A percentile compares a stretch with the other conserved stretches of the same genome.
These are phyloP conservation scores for Drosophila mettleri DNA, from an alignment of 2,888 invertebrate genomes.

Conservation along the genomic window DNA sequence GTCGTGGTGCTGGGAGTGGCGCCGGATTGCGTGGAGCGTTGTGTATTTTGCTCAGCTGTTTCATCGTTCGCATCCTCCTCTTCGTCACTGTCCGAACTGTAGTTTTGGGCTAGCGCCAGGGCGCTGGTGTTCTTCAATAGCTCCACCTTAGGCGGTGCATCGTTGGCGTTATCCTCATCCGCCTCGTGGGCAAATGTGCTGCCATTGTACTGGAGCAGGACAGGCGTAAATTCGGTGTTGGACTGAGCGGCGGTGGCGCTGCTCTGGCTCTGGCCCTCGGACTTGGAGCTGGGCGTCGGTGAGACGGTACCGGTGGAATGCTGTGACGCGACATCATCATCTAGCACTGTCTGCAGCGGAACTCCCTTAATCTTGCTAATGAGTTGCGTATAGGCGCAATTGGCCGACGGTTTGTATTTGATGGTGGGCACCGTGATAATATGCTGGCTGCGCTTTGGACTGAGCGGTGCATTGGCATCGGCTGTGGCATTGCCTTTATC, in stretches of 20 bases:
- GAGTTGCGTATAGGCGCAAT: constrained; percentile 94
- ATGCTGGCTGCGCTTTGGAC: constrained; percentile 52
- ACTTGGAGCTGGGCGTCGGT: constrained; percentile 61
- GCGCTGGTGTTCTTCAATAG: constrained; percentile 83
- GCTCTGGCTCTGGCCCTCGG: constrained; percentile 57
- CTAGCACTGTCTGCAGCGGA: constrained; percentile 81
- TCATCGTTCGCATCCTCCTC: constrained; percentile 81
- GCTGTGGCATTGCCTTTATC: constrained; percentile 25
- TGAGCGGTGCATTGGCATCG: constrained; percentile 42
- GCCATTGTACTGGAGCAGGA: constrained; percentile 82
- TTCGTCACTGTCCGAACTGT: constrained; percentile 85
- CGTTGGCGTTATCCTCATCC: constrained; percentile 56
- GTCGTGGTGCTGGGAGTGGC: neutral
- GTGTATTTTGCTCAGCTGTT: constrained; percentile 12
- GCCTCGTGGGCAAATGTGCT: constrained; percentile 70
- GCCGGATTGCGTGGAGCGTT: neutral
- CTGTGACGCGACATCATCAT: constrained; percentile 70
- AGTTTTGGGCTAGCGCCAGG: constrained; percentile 87
- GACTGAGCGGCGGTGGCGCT: constrained; percentile 8
- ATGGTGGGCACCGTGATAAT: constrained; percentile 87
- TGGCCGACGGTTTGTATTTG: constrained; percentile 92
- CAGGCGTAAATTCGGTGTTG: constrained; percentile 76
- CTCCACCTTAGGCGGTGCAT: constrained; percentile 74
- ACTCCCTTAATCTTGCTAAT: constrained; percentile 93
- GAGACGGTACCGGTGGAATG: constrained; percentile 67